Evolutionary conservation across 2,113 vertebrate genomes (phyloP), one percentile per base, ranked within the genome.

Genomic region (Thamnaconus septentrionalis): DNA sequence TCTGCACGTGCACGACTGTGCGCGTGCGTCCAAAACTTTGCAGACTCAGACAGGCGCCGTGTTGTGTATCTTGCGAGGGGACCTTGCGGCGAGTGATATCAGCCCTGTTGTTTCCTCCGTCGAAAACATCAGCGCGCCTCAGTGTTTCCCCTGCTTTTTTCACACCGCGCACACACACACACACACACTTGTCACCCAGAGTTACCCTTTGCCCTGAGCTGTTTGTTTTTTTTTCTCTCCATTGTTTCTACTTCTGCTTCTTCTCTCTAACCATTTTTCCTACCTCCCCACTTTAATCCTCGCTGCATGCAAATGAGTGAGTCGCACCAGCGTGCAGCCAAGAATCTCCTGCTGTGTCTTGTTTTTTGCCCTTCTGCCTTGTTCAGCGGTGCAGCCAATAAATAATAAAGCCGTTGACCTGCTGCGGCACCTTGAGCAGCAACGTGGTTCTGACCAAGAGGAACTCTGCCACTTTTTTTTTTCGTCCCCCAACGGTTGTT

Each of bases 11-110:
- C 68, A 46, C 67, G 41, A 46, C 54, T 43, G 10, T 8, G 41
- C 41, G 42, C 39, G 31, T 7, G 51, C 52, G 9, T 43, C 48
- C 63, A 63, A 61, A 78, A 84, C 69, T 82, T 66, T 85, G 85
- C 85, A 86, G 71, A 82, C 84, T 78, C 74, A 85, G 72, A 76
- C 66, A 66, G 63, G 58, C 77, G 71, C 72, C 71, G 39, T 75
- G 39, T 77, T 31, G 81, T 76, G 71, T 75, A 73, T 84, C 67
- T 82, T 74, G 70, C 10, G 66, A 52, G 81, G 82, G 55, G 82
- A 87, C 85, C 73, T 83, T 82, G 79, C 76, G 86, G 84, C 81
- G 76, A 84, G 77, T 45, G 52, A 79, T 87, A 87, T 73, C 72
- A 43, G 56, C 53, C 58, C 67, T 82, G 81, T 79, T 81, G 78